Evolutionary conservation across 1,140 invertebrate species (phyloP), one percentile per base, ranked within the genome.

Genomic region (Cheumatopsyche charites): DNA sequence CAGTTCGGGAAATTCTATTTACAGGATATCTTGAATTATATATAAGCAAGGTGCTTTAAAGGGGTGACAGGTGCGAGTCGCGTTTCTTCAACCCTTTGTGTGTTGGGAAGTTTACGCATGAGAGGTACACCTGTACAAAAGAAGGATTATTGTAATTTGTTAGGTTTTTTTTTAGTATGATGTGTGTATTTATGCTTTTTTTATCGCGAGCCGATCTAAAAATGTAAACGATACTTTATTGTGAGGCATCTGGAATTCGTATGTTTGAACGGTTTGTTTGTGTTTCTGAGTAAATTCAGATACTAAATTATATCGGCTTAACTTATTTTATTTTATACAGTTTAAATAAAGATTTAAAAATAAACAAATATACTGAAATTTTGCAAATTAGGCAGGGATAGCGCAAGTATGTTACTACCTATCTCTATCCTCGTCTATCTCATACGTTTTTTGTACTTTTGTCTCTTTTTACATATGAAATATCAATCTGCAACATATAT

Each of bases 231-330:
- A 52, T 17, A 52, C 19, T n/a, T 13, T 58, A 11, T 13, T 58
- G 21, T 25, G 2, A 5, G 55, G 55, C 23, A 58, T 58, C 55
- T 58, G 55, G 55, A 58, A 25, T 58, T 25, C 25, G 55, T 58
- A n/a, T 13, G 43, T 15, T 47, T 13, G 11, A 3, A n/a, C 13
- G 13, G 13, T 47, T 47, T 15, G 43, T 12, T 6, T 47, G 13
- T 47, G 4, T 47, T 47, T 47, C 2, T 15, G 3, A 15, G 4
- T 47, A 2, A 13, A 47, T 47, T 47, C 43, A 6, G 9, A 36
- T 36, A 36, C 29, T 36, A 36, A 4, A 3, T 47, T 47, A 42
- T 42, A 12, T 42, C 5, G 41, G 12, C 41, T 42, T 6, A 42
- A 42, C 12, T 42, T n/a, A n/a, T n/a, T n/a, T n/a, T n/a, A n/a